A percentile compares a stretch with the other conserved stretches of the same genome.
These are phyloP conservation scores for Poeciliopsis turneri DNA, from an alignment of 2,797 vertebrate genomes.

Conservation along the genomic window DNA sequence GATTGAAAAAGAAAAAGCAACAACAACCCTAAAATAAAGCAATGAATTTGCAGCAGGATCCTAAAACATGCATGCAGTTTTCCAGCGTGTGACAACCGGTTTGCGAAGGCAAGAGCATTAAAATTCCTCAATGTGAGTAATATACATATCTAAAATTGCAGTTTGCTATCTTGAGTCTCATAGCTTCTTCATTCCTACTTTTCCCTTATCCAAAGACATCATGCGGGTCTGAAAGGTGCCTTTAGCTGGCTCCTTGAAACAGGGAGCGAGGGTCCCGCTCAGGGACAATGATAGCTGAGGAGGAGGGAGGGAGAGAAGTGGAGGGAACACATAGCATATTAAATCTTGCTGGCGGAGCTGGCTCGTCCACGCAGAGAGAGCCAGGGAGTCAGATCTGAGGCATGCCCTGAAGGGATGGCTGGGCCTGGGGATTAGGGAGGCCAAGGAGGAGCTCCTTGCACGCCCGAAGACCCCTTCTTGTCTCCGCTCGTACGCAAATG, in stretches of 20 bases:
- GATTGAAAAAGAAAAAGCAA: not conserved
- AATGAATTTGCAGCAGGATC: conserved; percentile 21
- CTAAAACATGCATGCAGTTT: conserved; percentile 14
- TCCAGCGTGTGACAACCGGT: conserved; percentile 15
- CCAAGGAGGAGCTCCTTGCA: conserved; percentile 90
- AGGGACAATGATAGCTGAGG: conserved; percentile 88
- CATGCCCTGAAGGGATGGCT: conserved; percentile 99
- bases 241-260: conserved; percentile 91
- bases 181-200: conserved; percentile 37
- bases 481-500: conserved; percentile 96
- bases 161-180: conserved; percentile 47
- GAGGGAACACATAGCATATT: conserved; percentile 98
- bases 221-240: conserved; percentile 83
- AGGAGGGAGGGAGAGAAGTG: conserved; percentile 74
- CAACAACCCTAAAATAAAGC: conserved; percentile 12
- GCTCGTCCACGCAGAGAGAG: conserved; percentile 73
- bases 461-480: conserved; percentile 92
- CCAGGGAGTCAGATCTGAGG: conserved; percentile 93
- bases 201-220: conserved; percentile 76
- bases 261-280: conserved; percentile 81
- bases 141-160: conserved; percentile 71
- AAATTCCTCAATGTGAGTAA: conserved; percentile 50
- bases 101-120: conserved; percentile 40
- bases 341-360: conserved; percentile 92
- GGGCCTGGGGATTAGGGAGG: conserved; percentile 97